Percentiles rank a stretch among this genome's conserved stretches.
These are phyloP conservation scores for Platynereis dumerilii DNA, from an alignment of 2,888 invertebrate species.

Conservation along the genomic window DNA sequence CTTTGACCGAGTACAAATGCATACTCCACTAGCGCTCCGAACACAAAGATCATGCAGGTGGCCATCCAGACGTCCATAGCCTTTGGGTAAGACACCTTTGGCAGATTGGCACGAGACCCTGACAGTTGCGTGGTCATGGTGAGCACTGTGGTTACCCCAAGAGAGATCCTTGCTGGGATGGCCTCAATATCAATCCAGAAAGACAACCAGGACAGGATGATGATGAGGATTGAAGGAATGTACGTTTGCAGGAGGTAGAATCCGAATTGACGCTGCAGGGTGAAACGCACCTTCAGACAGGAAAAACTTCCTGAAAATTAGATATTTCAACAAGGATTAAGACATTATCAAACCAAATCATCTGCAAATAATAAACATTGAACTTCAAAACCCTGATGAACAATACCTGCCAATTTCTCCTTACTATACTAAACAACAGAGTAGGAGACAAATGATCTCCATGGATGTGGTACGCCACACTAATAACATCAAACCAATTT, in stretches of 20 bases:
- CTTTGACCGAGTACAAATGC: conserved; percentile 24
- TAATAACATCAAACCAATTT: no score
- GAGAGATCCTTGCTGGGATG: conserved; percentile 36
- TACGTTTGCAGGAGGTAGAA: conserved; percentile 34
- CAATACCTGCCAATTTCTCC: no score
- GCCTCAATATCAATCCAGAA: conserved; percentile 39
- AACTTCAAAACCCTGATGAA: no score
- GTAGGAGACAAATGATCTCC: no score
- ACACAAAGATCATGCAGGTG: conserved; percentile 33
- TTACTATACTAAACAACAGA: no score
- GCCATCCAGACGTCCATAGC: conserved; percentile 34
- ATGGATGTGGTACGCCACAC: no score
- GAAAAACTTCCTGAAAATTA: conserved; percentile 29
- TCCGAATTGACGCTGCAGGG: conserved; percentile 27
- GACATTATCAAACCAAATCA: no score
- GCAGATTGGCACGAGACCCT: conserved; percentile 24
- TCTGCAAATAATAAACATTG: no score
- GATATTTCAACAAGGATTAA: no score
- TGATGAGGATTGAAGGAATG: conserved; percentile 36
- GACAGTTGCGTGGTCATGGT: conserved; percentile 33
- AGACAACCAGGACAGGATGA: conserved; percentile 38
- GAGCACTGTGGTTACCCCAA: conserved; percentile 34
- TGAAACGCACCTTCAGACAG: conserved; percentile 29
- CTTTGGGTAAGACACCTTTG: conserved; percentile 32
- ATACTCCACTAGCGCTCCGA: conserved; percentile 28